Percentiles rank a stretch among this genome's conserved stretches.
phyloP scores from a whole-genome alignment of 2,797 vertebrate genomes.

The Neosilurus hyrtlii region DNA sequence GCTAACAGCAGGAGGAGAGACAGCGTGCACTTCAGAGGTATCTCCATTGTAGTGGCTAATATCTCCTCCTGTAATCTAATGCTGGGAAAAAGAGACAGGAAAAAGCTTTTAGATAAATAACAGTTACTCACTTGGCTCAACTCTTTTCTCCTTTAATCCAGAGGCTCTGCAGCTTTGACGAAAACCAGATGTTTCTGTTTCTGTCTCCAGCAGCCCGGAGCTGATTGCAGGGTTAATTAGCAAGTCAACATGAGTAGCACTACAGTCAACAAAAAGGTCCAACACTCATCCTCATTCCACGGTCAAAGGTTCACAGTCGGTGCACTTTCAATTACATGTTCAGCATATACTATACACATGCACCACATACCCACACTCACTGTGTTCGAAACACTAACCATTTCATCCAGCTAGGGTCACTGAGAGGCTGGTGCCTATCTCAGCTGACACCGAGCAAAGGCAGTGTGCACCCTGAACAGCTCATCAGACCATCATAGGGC shows the following conservation, averaged over 20 bases:
- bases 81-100: not conserved
- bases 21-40: slow-evolving; percentile 54
- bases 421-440: no score
- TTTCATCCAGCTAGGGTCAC: no score
- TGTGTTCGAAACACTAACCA: no score
- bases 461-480: no score
- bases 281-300: slow-evolving; percentile 56
- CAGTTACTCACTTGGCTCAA: not conserved
- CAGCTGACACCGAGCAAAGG: no score
- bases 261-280: slow-evolving; percentile 64
- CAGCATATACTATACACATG: slow-evolving; percentile 45
- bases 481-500: no score
- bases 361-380: not conserved
- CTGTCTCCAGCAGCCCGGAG: slow-evolving; percentile 43
- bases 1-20: slow-evolving; percentile 62
- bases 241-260: slow-evolving; percentile 63
- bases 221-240: slow-evolving; percentile 60
- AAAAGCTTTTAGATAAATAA: not conserved
- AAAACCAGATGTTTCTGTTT: slow-evolving; percentile 61
- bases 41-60: slow-evolving; percentile 62
- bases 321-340: slow-evolving; percentile 50
- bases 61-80: not conserved
- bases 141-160: not conserved
- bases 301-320: slow-evolving; percentile 53
- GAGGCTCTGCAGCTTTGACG: slow-evolving; percentile 11